Percentiles rank a stretch among this genome's conserved stretches.
phyloP scores from a whole-genome alignment of 2,888 invertebrate genomes.

The Eupithecia exiguata region DNA sequence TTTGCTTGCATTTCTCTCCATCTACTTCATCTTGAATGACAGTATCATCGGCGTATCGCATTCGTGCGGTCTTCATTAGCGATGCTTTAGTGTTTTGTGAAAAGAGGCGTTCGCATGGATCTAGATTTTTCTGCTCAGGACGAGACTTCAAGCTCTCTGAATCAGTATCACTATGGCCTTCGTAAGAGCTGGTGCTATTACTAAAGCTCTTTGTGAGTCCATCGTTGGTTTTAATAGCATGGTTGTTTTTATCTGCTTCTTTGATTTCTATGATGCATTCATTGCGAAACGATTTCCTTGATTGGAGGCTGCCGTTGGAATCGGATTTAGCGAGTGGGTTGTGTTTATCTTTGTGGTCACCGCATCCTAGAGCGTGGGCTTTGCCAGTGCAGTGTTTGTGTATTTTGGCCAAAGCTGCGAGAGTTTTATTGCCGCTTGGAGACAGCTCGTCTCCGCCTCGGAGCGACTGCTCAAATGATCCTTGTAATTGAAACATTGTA shows the following conservation, averaged over 20 bases:
- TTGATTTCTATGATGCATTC: conserved; percentile 78
- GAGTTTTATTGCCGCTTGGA: conserved; percentile 78
- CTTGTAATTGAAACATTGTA: conserved; percentile 82
- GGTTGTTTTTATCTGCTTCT: conserved; percentile 65
- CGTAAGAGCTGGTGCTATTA: conserved; percentile 86
- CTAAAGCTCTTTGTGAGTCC: conserved; percentile 80
- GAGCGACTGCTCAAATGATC: conserved; percentile 84
- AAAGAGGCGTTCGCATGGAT: conserved; percentile 81
- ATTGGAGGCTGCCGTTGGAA: conserved; percentile 76
- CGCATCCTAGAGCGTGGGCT: conserved; percentile 89
- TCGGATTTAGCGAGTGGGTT: conserved; percentile 76
- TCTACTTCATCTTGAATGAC: conserved; percentile 74
- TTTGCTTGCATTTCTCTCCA: conserved; percentile 71
- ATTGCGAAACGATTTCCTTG: conserved; percentile 71
- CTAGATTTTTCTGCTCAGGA: conserved; percentile 64
- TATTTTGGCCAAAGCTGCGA: conserved; percentile 82
- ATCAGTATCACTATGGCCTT: conserved; percentile 87
- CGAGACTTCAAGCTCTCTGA: conserved; percentile 80
- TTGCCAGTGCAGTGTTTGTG: conserved; percentile 90
- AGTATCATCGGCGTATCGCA: conserved; percentile 83
- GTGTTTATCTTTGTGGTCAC: conserved; percentile 71
- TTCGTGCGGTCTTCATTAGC: conserved; percentile 84
- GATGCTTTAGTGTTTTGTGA: conserved; percentile 84
- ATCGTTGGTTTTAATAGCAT: conserved; percentile 58
- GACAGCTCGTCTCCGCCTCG: conserved; percentile 79